Evolutionary conservation across 2,113 vertebrate species (phyloP).

Genomic region (Rafetus swinhoei): DNA sequence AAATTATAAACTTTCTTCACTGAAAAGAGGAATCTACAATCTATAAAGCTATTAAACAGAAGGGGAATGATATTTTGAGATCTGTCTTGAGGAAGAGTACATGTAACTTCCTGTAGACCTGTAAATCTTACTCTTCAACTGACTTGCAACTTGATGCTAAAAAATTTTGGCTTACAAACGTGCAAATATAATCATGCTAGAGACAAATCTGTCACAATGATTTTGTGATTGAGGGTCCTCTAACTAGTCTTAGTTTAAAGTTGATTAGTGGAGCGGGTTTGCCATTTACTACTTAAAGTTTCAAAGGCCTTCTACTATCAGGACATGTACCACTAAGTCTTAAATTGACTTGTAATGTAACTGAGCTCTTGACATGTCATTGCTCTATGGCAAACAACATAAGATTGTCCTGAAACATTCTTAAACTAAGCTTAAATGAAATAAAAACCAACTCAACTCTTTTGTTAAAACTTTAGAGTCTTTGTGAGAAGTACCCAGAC

Average conservation of each 20-base stretch:
- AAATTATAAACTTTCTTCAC: background rate
- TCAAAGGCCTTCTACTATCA: no score
- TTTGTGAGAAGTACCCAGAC: constrained; percentile 69
- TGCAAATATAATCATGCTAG: background rate
- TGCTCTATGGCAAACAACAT: background rate
- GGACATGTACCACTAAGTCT: background rate
- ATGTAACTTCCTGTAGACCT: background rate
- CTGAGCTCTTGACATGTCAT: background rate
- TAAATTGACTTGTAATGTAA: background rate
- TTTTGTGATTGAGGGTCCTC: background rate
- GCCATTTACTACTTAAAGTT: no score
- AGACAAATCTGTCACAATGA: background rate
- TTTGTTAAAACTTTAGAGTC: constrained; percentile 67
- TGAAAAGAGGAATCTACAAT: background rate
- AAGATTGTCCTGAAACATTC: background rate
- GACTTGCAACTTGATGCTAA: background rate
- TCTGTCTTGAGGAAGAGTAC: background rate
- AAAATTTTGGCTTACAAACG: background rate
- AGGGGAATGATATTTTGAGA: background rate
- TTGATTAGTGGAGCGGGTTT: background rate
- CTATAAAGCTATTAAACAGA: background rate
- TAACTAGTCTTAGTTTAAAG: background rate
- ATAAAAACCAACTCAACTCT: background rate
- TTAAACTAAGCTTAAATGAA: background rate
- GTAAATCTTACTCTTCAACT: background rate